Conservation (phyloP, 2,113 vertebrate genomes). For the Eupsittula cactorum region DNA sequence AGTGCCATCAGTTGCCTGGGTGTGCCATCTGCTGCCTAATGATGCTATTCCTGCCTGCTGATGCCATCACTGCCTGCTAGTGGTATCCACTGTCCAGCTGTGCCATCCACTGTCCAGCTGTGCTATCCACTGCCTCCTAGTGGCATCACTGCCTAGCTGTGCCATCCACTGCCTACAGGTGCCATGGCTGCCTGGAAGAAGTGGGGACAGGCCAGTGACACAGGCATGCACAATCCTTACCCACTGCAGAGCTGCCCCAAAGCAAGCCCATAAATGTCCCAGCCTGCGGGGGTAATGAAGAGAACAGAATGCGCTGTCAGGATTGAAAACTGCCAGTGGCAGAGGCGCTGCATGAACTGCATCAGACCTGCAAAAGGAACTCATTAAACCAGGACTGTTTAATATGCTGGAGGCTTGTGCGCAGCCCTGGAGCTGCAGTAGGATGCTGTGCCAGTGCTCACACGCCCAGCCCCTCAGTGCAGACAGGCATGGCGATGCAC, state of each 20-base stretch:
- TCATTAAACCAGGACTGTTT: conserved; percentile 46
- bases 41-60: neutral
- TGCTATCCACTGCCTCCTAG: neutral
- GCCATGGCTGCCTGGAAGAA: neutral
- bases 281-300: neutral
- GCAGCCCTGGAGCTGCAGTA: conserved; percentile 12
- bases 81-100: neutral
- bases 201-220: neutral
- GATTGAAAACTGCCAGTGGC: neutral
- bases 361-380: conserved; percentile 25
- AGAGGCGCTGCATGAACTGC: neutral
- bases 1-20: neutral
- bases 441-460: neutral
- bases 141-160: neutral
- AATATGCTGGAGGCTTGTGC: conserved; percentile 17
- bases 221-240: neutral
- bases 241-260: neutral
- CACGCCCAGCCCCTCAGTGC: neutral
- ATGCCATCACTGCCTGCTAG: neutral
- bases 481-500: neutral
- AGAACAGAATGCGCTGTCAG: neutral
- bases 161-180: neutral
- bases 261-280: neutral
- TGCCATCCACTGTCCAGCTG: neutral
- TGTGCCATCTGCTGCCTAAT: neutral